phyloP scores from a whole-genome alignment of 1,140 invertebrate genomes.

The Patella vulgata region DNA sequence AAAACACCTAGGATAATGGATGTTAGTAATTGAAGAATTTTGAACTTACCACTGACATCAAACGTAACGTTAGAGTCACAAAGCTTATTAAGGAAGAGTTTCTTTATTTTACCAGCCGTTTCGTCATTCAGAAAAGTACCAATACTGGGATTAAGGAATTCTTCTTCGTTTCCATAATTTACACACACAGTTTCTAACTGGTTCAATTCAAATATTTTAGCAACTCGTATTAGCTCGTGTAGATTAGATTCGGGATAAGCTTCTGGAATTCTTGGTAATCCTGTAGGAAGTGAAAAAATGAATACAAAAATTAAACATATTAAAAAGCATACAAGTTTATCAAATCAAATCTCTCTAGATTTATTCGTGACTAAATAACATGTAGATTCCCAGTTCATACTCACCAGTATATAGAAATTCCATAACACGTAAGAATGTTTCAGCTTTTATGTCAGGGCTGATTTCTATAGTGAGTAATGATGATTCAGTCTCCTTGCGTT shows the following conservation, averaged over 20 bases:
- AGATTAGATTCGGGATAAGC: slow-evolving; percentile 34
- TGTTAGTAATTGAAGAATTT: not conserved
- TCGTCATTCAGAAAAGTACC: slow-evolving; percentile 61
- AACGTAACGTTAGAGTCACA: slow-evolving; percentile 53
- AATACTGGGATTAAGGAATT: slow-evolving; percentile 63
- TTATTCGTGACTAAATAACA: no score
- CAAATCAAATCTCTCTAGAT: not conserved
- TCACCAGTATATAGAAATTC: slow-evolving; percentile 61
- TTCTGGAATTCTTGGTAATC: slow-evolving; percentile 48
- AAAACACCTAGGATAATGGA: no score
- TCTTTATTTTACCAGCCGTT: slow-evolving; percentile 55
- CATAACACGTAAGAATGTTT: slow-evolving; percentile 51
- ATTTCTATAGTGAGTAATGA: slow-evolving; percentile 40
- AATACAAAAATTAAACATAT: not conserved
- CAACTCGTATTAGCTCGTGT: slow-evolving; percentile 42
- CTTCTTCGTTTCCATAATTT: slow-evolving; percentile 54
- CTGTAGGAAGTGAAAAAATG: slow-evolving; percentile 29
- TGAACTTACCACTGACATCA: slow-evolving; percentile 52
- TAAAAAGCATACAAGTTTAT: not conserved
- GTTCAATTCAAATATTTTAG: slow-evolving; percentile 49
- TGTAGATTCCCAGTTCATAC: no score
- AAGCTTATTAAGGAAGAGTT: slow-evolving; percentile 53
- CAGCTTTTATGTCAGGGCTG: slow-evolving; percentile 47
- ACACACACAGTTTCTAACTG: slow-evolving; percentile 52
- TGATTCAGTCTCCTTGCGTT: slow-evolving; percentile 12